Evolutionary conservation across 1,140 invertebrate genomes (phyloP).

Genomic region (Drosophila jambulina): DNA sequence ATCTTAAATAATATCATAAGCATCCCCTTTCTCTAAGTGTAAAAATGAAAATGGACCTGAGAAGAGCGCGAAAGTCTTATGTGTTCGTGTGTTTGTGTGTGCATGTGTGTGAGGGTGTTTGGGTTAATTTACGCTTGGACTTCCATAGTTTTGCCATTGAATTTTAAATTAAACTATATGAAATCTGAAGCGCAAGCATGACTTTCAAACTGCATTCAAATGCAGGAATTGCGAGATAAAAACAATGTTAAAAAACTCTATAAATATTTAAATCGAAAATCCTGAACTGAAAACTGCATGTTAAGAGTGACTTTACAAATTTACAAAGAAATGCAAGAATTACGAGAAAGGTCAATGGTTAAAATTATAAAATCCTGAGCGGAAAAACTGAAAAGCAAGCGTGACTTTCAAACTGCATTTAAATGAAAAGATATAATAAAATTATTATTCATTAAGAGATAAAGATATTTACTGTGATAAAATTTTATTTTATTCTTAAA

Average conservation of each 20-base stretch:
- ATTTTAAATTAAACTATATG: slow-evolving; percentile 66
- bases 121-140: slow-evolving; percentile 70
- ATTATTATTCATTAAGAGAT: no score
- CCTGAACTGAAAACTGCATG: background rate
- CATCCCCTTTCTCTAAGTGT: background rate
- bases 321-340: background rate
- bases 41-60: slow-evolving; percentile 20
- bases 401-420: slow-evolving; percentile 19
- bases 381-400: slow-evolving; percentile 13
- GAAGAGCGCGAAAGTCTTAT: slow-evolving; percentile 26
- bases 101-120: slow-evolving; percentile 40
- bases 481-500: no score
- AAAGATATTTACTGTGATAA: no score
- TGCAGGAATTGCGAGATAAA: background rate
- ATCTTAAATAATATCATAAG: background rate
- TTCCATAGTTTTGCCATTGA: slow-evolving; percentile 65
- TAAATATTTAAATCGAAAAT: background rate
- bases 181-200: slow-evolving; percentile 22
- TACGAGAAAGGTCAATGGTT: background rate
- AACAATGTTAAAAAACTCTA: background rate
- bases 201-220: slow-evolving; percentile 26
- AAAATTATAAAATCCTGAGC: background rate
- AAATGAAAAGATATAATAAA: background rate
- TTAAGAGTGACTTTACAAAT: background rate
- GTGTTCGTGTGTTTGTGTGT: slow-evolving; percentile 1